These are phyloP conservation scores for Hanleya hanleyi DNA, from an alignment of 2,888 invertebrate species.

Conservation along the genomic window DNA sequence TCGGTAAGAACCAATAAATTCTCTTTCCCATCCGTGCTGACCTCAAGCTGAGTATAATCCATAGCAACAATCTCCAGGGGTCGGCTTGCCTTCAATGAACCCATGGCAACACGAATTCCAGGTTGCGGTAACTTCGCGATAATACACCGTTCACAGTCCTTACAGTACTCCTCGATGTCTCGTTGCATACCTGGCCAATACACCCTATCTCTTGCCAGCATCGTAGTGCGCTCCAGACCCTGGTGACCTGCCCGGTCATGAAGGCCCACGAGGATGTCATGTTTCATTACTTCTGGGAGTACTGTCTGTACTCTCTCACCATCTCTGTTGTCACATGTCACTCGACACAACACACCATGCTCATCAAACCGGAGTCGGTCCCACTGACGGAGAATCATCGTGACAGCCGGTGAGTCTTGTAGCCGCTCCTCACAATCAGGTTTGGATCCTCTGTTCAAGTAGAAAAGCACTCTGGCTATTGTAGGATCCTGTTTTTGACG, in stretches of 20 bases:
- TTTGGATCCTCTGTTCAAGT: too few relatives aligned
- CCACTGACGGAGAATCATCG: constrained; percentile 9
- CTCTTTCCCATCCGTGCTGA: constrained; percentile 8
- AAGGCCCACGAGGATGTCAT: neutral
- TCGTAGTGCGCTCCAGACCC: constrained; percentile 7
- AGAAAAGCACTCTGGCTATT: too few relatives aligned
- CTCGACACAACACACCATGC: neutral
- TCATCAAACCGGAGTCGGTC: neutral
- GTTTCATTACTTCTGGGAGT: neutral
- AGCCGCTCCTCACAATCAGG: too few relatives aligned
- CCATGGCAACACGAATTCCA: neutral
- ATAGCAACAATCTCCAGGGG: constrained; percentile 8
- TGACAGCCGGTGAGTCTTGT: too few relatives aligned
- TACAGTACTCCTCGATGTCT: neutral
- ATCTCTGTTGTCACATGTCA: neutral
- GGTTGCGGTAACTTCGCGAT: constrained; percentile 6
- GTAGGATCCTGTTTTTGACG: too few relatives aligned
- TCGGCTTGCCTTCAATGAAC: neutral
- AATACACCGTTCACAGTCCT: constrained; percentile 6
- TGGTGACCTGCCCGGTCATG: constrained; percentile 16
- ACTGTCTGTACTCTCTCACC: neutral
- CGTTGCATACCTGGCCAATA: neutral
- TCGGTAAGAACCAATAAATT: constrained; percentile 24
- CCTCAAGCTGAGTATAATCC: neutral
- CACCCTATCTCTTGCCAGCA: neutral